These are phyloP conservation scores for Ferrisia virgata DNA, from an alignment of 2,888 invertebrate species.

Conservation along the genomic window DNA sequence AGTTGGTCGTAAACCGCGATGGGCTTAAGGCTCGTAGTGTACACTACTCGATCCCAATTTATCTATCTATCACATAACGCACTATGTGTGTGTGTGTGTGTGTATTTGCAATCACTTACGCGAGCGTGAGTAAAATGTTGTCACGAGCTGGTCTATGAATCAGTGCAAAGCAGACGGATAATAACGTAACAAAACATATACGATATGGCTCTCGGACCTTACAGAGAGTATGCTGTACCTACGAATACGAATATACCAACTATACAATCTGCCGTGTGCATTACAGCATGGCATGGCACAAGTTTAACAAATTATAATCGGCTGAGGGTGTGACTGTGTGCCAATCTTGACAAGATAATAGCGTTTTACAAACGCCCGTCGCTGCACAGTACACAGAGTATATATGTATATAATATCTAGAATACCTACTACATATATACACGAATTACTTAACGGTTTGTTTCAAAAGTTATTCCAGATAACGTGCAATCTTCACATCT, in stretches of 20 bases:
- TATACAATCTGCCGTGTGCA: neutral
- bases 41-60: too few species aligned
- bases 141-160: slow-evolving; percentile 32
- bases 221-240: too few species aligned
- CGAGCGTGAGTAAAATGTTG: slow-evolving; percentile 31
- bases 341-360: slow-evolving; percentile 33
- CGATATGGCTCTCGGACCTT: slow-evolving; percentile 13
- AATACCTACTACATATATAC: too few species aligned
- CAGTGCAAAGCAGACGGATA: slow-evolving; percentile 19
- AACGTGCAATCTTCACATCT: neutral
- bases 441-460: neutral
- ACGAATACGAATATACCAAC: too few species aligned
- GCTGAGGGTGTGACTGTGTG: slow-evolving; percentile 21
- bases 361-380: slow-evolving; percentile 1
- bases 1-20: neutral
- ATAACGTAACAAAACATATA: neutral
- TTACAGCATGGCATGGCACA: neutral
- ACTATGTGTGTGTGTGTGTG: neutral
- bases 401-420: too few species aligned
- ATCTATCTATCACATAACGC: too few species aligned
- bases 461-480: neutral
- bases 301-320: slow-evolving; percentile 15
- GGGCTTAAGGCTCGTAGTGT: slow-evolving; percentile 16
- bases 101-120: slow-evolving; percentile 5
- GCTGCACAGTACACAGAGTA: too few species aligned